phyloP scores from a whole-genome alignment of 2,797 vertebrate genomes.

The Ptychadena robeensis region DNA sequence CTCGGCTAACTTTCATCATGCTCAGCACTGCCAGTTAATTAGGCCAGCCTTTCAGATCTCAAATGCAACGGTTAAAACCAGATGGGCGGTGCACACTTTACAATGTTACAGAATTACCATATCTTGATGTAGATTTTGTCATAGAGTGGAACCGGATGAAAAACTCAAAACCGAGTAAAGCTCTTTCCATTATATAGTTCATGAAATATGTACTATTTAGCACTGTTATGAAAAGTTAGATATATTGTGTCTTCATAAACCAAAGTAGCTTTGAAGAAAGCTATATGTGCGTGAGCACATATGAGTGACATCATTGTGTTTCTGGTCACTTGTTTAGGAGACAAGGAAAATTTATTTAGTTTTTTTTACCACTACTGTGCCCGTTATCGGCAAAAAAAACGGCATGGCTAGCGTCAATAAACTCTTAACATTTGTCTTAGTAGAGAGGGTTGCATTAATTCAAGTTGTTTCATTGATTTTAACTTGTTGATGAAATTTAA shows the following conservation, averaged over 20 bases:
- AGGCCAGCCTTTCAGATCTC: constrained; percentile 21
- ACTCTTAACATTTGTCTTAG: no score
- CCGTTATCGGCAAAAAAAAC: no score
- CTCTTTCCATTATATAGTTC: not conserved
- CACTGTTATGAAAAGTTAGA: not conserved
- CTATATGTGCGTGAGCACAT: no score
- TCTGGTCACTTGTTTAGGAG: no score
- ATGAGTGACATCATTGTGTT: no score
- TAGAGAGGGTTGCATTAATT: no score
- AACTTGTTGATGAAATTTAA: no score
- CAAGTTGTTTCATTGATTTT: no score
- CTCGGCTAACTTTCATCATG: constrained; percentile 5
- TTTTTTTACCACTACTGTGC: no score
- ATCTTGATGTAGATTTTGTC: not conserved
- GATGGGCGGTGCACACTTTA: not conserved
- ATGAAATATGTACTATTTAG: not conserved
- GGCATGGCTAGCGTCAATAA: no score
- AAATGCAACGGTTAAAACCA: not conserved
- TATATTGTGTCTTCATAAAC: not conserved
- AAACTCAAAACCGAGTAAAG: not conserved
- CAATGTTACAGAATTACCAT: not conserved
- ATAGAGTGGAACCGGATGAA: not conserved
- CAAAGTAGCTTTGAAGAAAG: no score
- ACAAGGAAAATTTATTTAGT: no score
- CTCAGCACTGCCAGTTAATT: constrained; percentile 38